Evolutionary conservation across 35 echinoderm and acorn worm genomes (phyloP), one percentile per base, ranked within the genome.

Genomic region (Eucidaris tribuloides): DNA sequence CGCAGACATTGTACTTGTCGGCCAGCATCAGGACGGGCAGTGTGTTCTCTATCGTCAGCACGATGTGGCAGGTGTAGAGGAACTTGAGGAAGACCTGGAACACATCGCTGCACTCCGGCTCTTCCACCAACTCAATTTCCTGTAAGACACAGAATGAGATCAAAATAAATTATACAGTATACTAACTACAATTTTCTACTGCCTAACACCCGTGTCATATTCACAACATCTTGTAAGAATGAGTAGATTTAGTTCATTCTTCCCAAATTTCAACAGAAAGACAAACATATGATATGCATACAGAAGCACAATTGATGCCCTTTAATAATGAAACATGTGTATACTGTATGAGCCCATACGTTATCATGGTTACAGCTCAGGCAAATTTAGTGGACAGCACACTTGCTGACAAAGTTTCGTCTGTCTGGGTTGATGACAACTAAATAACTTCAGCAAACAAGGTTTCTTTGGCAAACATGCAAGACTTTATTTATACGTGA

Each of bases 41-140:
- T 19, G 91, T 86, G 45, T 93, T 93, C 40, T 99, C 96, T 15
- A 90, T 45, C 3, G 86, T 99, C 44, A 99, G 79, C 42, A 81
- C 78, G 30, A 93, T 93, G 46, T 93, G 90, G 58, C 96, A 93
- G n/a, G 91, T 62, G 42, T 99, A 99, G 19, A 99, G 60, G 58
- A 89, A 99, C 58, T 79, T 64, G 56, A 99, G 58, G 78, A 99
- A 99, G 24, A 65, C 68, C 68, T 86, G 86, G 62, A 99, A 99
- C 14, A 93, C 86, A 33, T 93, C 91, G 5, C 66, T 57, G 35
- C 96, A 99, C 25, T 87, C 90, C 22, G 96, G 96, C 35, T 97
- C 94, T 74, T 97, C 94, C 18, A 97, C 90, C n/a, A 97, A 52
- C 72, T 97, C 94, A 25, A 97, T 76, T 86, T 97, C 94, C 94